phyloP scores from a whole-genome alignment of 2,888 invertebrate species.

The Hemaris fuciformis region DNA sequence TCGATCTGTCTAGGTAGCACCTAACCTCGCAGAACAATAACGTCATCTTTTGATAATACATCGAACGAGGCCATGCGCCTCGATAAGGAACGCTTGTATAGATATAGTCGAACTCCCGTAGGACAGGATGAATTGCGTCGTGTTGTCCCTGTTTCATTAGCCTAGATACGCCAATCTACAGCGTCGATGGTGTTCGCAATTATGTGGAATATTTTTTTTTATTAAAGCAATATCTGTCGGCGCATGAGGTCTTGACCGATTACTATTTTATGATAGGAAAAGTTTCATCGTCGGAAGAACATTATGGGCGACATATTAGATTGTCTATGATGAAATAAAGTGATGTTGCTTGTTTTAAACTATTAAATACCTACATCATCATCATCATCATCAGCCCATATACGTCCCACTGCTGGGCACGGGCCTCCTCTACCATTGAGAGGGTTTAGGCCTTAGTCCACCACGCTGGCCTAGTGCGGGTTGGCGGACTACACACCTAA shows the following conservation, averaged over 20 bases:
- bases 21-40: not conserved
- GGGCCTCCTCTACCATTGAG: too few species aligned
- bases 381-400: too few species aligned
- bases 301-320: not conserved
- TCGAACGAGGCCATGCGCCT: conserved; percentile 10
- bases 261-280: not conserved
- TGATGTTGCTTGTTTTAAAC: too few species aligned
- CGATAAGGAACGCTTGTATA: conserved; percentile 26
- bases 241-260: not conserved
- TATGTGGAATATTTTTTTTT: conserved; percentile 6
- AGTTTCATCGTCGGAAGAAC: not conserved
- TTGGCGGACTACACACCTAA: too few species aligned
- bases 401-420: too few species aligned
- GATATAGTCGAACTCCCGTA: conserved; percentile 21
- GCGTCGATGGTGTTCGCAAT: conserved; percentile 4
- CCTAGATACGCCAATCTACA: conserved; percentile 36
- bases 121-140: conserved; percentile 22
- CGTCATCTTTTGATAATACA: not conserved
- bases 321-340: not conserved
- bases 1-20: not conserved
- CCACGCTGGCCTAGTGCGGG: too few species aligned
- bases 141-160: conserved; percentile 47
- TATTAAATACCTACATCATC: too few species aligned
- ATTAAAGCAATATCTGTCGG: conserved; percentile 5
- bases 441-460: too few species aligned